Base-by-base conservation (phyloP, 1,140 invertebrate genomes). In the Luehdorfia chinensis region DNA sequence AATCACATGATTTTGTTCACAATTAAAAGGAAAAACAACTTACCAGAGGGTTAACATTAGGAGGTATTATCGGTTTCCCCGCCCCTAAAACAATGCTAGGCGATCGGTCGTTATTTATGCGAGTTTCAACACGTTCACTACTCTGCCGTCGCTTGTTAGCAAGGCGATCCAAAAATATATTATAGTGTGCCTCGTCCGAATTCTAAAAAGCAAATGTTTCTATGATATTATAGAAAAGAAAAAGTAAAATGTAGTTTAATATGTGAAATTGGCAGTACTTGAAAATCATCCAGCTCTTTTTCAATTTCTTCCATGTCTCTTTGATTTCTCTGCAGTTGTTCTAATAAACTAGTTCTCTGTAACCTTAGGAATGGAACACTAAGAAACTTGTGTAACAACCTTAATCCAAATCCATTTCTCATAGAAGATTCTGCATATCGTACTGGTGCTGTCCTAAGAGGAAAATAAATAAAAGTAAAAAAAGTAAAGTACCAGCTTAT, bases 361-460 rank as follows among this genome's bases (percentile, higher is more conserved):
- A 99, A 84, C 71, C 96, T 93, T 21, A 99, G 88, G 72, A 98
- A 99, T 47, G 97, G 97, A 55, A 99, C 88, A 88, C 98, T 98
- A 65, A 99, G 95, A 84, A 98, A 99, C 87, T 97, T 97, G 86
- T 99, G 96, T 19, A 99, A 86, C 49, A 97, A 90, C 81, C 96
- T 95, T 32, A 99, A 83, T 16, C 97, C 97, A 89, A 98, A 98
- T 5, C 96, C 96, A 89, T 98, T 98, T 69, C 96, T 91, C 97
- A 99, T 98, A 1, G 97, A 98, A 0, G 95, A 92, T 76, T 98
- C 96, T 1, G 95, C 93, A 75, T 97, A 98, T 36, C 96, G 89
- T 14, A 98, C 90, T 73, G 94, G 90, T 0, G 91, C 92, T 47
- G 85, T 81, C 47, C 90, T 90, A 55, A 36, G 75, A 67, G 55